Evolutionary conservation across 2,888 invertebrate species (phyloP), one percentile per base, ranked within the genome.

Genomic region (Abscondita cerata): DNA sequence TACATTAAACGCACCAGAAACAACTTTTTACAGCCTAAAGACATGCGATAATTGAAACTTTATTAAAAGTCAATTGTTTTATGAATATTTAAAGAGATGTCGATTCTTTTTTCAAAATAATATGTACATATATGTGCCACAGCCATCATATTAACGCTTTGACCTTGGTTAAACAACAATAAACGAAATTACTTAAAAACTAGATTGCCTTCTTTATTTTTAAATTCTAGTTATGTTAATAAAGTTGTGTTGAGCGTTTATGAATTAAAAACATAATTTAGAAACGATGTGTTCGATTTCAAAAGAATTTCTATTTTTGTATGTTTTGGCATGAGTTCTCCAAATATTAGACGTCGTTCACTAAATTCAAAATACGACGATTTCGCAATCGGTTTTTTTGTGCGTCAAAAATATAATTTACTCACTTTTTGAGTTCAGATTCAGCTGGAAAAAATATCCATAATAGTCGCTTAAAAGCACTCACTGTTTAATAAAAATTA

Each of bases 181-280:
- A 25, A 25, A 25, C 25, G 6, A 25, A 25, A 25, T 25, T 25
- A 6, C 25, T 31, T 4, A 34, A 55, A 56, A 56, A 56, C 38
- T 48, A 36, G 55, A 56, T 50, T 38, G 20, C 55, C 55, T 56
- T 55, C 33, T 47, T 33, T 11, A 44, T 16, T 47, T 25, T 25
- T n/a, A n/a, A 47, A 25, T 47, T 56, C 38, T 20, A 38, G 15
- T 56, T n/a, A 54, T 25, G 18, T 53, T 44, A 9, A 53, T 13
- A 34, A 53, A 34, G 33, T 31, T n/a, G n/a, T n/a, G n/a, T n/a
- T 8, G 44, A 12, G 18, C 16, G 44, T 18, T 18, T 25, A 44
- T 44, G 44, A 44, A 19, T 11, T 18, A 4, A 8, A 40, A 40
- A 40, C 11, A 36, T 31, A 31, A 31, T 9, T 31, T 6, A 4